phyloP scores from a whole-genome alignment of 2,888 invertebrate species.

The Pherbina coryleti region DNA sequence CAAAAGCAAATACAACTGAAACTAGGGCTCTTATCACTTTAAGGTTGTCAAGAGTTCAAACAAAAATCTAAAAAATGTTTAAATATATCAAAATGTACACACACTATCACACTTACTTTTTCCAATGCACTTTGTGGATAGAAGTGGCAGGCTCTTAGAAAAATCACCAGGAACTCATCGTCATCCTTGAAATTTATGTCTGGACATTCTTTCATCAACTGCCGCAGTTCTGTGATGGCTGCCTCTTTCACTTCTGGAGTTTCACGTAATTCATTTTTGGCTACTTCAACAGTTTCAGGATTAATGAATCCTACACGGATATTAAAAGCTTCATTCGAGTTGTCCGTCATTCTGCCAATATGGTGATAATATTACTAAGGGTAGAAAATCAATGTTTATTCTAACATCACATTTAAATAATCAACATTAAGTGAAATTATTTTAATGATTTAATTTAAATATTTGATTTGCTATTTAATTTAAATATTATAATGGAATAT shows the following conservation, averaged over 20 bases:
- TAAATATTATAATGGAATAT: neutral
- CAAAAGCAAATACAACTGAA: neutral
- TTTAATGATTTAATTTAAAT: slow-evolving; percentile 18
- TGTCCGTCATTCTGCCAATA: slow-evolving; percentile 38
- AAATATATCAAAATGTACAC: neutral
- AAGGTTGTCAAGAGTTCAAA: slow-evolving; percentile 23
- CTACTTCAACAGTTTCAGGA: slow-evolving; percentile 74
- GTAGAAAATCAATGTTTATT: neutral
- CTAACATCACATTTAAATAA: neutral
- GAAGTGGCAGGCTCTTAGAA: slow-evolving; percentile 85
- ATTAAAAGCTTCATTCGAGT: slow-evolving; percentile 71
- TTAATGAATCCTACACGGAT: slow-evolving; percentile 74
- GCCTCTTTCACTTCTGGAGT: slow-evolving; percentile 78
- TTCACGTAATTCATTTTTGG: slow-evolving; percentile 78
- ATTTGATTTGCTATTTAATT: slow-evolving; percentile 29
- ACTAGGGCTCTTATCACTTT: slow-evolving; percentile 11
- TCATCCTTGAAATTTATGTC: slow-evolving; percentile 79
- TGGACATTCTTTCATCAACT: slow-evolving; percentile 77
- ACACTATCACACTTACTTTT: slow-evolving; percentile 71
- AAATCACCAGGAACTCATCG: slow-evolving; percentile 83
- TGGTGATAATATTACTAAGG: neutral
- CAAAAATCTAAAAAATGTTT: neutral
- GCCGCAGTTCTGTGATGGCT: slow-evolving; percentile 73
- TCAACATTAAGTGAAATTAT: slow-evolving; percentile 11
- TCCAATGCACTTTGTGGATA: slow-evolving; percentile 85